Conservation (phyloP, 1,140 invertebrate genomes). For the Bicyclus anynana region DNA sequence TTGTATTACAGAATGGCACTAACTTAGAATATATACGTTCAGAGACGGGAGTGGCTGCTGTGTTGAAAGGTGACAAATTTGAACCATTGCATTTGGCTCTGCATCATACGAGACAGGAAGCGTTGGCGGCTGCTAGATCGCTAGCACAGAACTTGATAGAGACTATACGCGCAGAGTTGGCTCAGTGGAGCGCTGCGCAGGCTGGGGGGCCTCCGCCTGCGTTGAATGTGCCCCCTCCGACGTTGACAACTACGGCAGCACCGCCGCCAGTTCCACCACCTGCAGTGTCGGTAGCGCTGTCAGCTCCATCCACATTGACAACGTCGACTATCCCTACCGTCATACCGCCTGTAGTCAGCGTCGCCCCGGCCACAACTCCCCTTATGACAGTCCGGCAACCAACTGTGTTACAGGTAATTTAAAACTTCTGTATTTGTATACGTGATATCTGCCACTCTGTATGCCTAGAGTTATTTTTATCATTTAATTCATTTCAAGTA, state of each 20-base stretch:
- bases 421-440: too few relatives aligned
- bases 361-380: slow-evolving; percentile 53
- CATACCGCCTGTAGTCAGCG: slow-evolving; percentile 63
- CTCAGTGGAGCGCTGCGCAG: slow-evolving; percentile 76
- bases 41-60: slow-evolving; percentile 87
- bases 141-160: slow-evolving; percentile 88
- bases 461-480: too few relatives aligned
- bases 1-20: slow-evolving; percentile 78
- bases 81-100: slow-evolving; percentile 89
- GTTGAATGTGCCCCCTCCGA: slow-evolving; percentile 57
- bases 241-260: slow-evolving; percentile 53
- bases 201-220: slow-evolving; percentile 59
- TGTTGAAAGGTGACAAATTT: slow-evolving; percentile 85
- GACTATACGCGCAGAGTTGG: slow-evolving; percentile 87
- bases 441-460: too few relatives aligned
- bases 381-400: slow-evolving; percentile 69
- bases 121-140: slow-evolving; percentile 85
- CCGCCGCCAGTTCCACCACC: slow-evolving; percentile 53
- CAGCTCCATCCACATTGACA: slow-evolving; percentile 44
- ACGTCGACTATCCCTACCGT: slow-evolving; percentile 49
- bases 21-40: slow-evolving; percentile 87
- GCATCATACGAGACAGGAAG: slow-evolving; percentile 84
- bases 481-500: too few relatives aligned
- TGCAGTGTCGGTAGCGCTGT: slow-evolving; percentile 43
- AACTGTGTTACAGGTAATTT: slow-evolving; percentile 39